Evolutionary conservation across 2,888 invertebrate species (phyloP), one percentile per base, ranked within the genome.

Genomic region (Chamaedrilus cognettii): DNA sequence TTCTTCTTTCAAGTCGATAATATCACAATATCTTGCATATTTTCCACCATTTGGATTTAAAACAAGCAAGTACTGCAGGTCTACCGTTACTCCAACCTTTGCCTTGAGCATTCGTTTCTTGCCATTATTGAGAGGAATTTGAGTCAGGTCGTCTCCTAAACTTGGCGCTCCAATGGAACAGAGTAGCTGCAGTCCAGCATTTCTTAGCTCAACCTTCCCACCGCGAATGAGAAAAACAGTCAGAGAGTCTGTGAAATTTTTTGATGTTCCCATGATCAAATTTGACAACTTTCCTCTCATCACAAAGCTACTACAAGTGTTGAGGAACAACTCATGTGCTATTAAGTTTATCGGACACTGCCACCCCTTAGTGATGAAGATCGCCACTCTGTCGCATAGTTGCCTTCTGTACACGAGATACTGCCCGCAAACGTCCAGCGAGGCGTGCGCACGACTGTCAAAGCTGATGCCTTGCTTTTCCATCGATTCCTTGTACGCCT

Each of bases 31-130:
- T 55, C 69, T 71, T 4, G 49, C 51, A 2, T 32, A 33, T 11
- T 23, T 5, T 50, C 60, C 32, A 3, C 26, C 32, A 23, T 58
- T 28, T 23, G 69, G 67, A 58, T 70, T 71, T 28, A 65, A 35
- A 15, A 72, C 64, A 23, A 71, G 23, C 51, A 67, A 64, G 49
- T 70, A 71, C 55, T 58, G 58, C n/a, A 58, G 32, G 59, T 72
- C 70, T 0, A 28, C 2, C 0, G 72, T 69, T 3, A 67, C 32
- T 28, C 60, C 72, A 31, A 69, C 19, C 33, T 67, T 66, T 28
- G 60, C 65, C 51, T 23, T 49, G 11, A 60, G 15, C 4, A 72
- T 33, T 34, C 61, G 63, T 32, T 52, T 64, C 56, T 67, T 71
- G 3, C 66, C 67, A n/a, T 34, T 57, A 28, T 30, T 65, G 4